These are phyloP conservation scores for Temnothorax longispinosus DNA, from an alignment of 1,140 invertebrate species.

Conservation along the genomic window DNA sequence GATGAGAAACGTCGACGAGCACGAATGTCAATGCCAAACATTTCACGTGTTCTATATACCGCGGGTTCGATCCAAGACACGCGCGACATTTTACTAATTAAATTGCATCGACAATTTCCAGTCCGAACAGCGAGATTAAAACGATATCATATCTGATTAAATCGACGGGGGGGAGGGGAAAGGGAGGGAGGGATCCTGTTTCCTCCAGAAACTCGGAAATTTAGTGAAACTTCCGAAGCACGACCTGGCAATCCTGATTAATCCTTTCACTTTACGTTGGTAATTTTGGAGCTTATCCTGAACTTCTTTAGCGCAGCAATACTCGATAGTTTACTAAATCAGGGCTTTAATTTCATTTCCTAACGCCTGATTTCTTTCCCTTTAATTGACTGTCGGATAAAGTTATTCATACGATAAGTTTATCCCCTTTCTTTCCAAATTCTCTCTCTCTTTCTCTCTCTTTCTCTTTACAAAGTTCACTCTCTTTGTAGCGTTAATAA, in stretches of 20 bases:
- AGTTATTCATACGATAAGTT: slow-evolving; percentile 20
- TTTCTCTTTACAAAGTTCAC: neutral
- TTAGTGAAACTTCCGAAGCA: slow-evolving; percentile 39
- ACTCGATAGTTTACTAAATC: slow-evolving; percentile 47
- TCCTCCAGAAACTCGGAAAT: slow-evolving; percentile 42
- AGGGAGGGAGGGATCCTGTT: neutral
- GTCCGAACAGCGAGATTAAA: slow-evolving; percentile 16
- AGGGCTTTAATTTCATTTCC: slow-evolving; percentile 43
- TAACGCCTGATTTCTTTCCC: slow-evolving; percentile 14
- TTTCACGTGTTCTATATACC: neutral
- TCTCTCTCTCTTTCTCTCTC: neutral
- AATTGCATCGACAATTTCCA: slow-evolving; percentile 8
- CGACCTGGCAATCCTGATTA: slow-evolving; percentile 27
- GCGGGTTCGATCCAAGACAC: slow-evolving; percentile 3
- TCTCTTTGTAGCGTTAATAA: neutral
- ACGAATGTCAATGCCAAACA: slow-evolving; percentile 18
- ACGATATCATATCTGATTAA: slow-evolving; percentile 40
- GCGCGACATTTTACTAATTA: slow-evolving; percentile 42
- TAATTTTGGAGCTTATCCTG: slow-evolving; percentile 49
- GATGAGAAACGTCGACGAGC: neutral
- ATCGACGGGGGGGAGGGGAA: neutral
- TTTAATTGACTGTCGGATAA: slow-evolving; percentile 8
- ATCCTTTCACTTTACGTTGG: slow-evolving; percentile 48
- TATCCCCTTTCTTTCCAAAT: neutral
- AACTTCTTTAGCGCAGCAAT: slow-evolving; percentile 36